These are phyloP conservation scores for Himalopsyche phryganea DNA, from an alignment of 1,140 invertebrate species.

Conservation along the genomic window DNA sequence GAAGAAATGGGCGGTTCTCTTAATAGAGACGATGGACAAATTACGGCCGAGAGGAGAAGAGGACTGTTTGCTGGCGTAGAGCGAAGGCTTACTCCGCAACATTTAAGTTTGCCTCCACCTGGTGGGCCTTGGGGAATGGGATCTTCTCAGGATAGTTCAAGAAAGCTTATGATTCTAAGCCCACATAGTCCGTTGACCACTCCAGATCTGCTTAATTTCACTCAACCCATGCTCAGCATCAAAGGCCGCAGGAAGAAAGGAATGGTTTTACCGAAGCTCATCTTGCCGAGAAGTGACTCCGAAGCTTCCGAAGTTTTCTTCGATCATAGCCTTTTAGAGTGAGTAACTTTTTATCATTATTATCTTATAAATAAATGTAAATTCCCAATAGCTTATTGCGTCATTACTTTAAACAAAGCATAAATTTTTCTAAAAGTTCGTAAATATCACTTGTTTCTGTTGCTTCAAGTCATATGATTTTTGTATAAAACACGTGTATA, in stretches of 20 bases:
- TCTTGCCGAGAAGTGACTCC: constrained; percentile 68
- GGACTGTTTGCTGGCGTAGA: constrained; percentile 64
- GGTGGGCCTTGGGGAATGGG: constrained; percentile 52
- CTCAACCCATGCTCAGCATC: constrained; percentile 56
- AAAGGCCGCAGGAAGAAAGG: constrained; percentile 66
- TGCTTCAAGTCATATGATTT: no score
- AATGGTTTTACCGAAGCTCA: constrained; percentile 70
- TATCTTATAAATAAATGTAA: no score
- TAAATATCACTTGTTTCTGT: no score
- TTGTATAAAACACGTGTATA: no score
- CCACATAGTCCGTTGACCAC: constrained; percentile 66
- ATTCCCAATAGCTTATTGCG: no score
- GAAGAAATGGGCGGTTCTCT: constrained; percentile 51
- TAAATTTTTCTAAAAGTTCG: no score
- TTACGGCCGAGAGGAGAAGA: constrained; percentile 59
- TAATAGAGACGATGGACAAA: constrained; percentile 39
- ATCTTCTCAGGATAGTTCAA: constrained; percentile 52
- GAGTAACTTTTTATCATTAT: constrained; percentile 46
- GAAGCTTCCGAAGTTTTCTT: constrained; percentile 60
- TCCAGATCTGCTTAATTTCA: constrained; percentile 58
- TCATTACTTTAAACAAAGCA: no score
- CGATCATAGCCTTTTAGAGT: constrained; percentile 59
- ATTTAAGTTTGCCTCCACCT: constrained; percentile 66
- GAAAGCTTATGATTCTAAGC: constrained; percentile 67
- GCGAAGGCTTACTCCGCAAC: constrained; percentile 58